Percentiles rank a stretch among this genome's conserved stretches.
phyloP scores from a whole-genome alignment of 35 echinoderm and acorn worm genomes.

The Hemicentrotus pulcherrimus region DNA sequence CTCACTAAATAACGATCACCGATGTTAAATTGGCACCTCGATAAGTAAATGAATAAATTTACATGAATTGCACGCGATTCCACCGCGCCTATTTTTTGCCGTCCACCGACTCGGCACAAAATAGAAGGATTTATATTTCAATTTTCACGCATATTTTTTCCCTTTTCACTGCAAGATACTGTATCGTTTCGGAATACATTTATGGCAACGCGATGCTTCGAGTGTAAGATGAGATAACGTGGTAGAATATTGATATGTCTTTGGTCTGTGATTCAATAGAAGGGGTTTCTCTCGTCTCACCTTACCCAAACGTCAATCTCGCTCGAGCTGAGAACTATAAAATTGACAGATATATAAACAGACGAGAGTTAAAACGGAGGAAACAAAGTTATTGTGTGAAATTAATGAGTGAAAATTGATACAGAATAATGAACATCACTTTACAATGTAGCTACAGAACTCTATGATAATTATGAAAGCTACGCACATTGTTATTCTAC shows the following conservation, averaged over 20 bases:
- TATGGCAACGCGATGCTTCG: neutral
- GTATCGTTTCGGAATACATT: slow-evolving; percentile 19
- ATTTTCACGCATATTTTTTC: slow-evolving; percentile 35
- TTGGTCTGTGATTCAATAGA: neutral
- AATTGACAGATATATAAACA: neutral
- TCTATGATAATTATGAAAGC: neutral
- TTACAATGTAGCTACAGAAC: neutral
- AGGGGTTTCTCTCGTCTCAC: neutral
- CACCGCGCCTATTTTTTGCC: neutral
- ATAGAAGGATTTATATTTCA: slow-evolving; percentile 39
- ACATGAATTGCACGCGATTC: slow-evolving; percentile 23
- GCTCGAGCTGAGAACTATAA: neutral
- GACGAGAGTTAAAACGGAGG: neutral
- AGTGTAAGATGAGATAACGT: slow-evolving; percentile 24
- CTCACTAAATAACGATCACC: slow-evolving; percentile 52
- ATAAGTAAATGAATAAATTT: slow-evolving; percentile 53
- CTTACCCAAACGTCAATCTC: slow-evolving; percentile 1
- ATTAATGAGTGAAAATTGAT: neutral
- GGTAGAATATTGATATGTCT: slow-evolving; percentile 22
- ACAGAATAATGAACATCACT: neutral
- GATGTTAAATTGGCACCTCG: slow-evolving; percentile 28
- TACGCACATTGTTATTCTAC: neutral
- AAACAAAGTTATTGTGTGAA: neutral
- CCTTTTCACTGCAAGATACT: neutral
- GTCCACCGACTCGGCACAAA: slow-evolving; percentile 23